Conservation (phyloP, 2,113 vertebrate species). For the Aythya baeri region DNA sequence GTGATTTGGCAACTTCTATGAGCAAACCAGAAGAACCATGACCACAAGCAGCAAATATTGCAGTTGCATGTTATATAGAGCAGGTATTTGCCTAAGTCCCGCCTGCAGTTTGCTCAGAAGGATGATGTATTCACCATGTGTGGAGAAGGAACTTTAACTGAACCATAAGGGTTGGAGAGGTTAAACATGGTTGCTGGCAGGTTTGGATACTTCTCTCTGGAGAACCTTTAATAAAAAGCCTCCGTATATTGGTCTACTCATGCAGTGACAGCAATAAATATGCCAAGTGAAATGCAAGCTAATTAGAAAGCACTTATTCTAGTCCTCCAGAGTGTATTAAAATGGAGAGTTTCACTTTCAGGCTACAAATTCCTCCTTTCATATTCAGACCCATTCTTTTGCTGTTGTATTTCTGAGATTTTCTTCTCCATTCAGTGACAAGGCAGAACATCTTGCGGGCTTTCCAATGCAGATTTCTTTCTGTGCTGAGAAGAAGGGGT, state of each 20-base stretch:
- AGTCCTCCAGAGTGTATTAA: constrained; percentile 27
- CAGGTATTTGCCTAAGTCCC: background rate
- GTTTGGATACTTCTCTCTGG: background rate
- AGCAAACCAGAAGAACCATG: background rate
- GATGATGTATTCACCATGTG: background rate
- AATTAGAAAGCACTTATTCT: constrained; percentile 48
- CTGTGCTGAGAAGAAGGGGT: background rate
- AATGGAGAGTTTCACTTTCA: background rate
- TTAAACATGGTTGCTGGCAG: constrained; percentile 25
- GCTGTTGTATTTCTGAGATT: background rate
- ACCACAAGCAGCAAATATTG: background rate
- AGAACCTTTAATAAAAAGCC: constrained; percentile 15
- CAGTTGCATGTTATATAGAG: background rate
- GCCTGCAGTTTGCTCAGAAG: background rate
- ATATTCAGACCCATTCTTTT: background rate
- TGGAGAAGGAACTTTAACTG: constrained; percentile 27
- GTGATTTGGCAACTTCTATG: background rate
- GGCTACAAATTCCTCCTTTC: background rate
- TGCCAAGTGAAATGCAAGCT: constrained; percentile 14
- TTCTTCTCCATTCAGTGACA: background rate
- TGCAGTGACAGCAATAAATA: background rate
- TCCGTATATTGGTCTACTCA: background rate
- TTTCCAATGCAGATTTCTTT: background rate
- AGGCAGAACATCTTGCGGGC: background rate
- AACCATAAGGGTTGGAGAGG: constrained; percentile 24